phyloP scores from a whole-genome alignment of 2,888 invertebrate genomes.

The Steromphala cineraria region DNA sequence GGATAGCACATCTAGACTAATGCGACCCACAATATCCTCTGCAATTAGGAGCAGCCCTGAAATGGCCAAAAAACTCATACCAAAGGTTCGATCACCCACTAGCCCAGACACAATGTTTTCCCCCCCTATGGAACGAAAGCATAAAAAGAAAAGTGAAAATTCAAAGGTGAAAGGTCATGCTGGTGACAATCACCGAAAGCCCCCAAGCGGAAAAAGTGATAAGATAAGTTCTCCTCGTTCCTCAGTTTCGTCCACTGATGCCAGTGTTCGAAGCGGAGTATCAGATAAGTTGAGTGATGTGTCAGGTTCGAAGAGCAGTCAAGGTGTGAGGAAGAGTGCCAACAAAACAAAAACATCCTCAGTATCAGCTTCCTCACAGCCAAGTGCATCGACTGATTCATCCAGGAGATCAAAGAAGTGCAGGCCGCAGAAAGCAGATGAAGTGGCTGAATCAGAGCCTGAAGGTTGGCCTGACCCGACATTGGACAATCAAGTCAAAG shows the following conservation, averaged over 20 bases:
- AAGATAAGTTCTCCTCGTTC: background rate
- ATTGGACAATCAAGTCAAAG: too few species aligned
- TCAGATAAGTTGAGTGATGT: background rate
- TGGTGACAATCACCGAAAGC: background rate
- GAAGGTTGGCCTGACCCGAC: too few species aligned
- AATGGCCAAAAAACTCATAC: slow-evolving; percentile 18
- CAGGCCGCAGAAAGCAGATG: background rate
- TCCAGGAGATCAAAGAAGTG: background rate
- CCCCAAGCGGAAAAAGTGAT: background rate
- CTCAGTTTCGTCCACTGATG: background rate
- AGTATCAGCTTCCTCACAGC: background rate
- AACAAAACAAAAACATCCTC: background rate
- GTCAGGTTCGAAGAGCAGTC: background rate
- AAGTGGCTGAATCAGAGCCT: too few species aligned
- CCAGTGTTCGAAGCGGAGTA: background rate
- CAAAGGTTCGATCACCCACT: background rate
- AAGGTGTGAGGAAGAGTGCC: background rate
- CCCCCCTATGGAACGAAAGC: background rate
- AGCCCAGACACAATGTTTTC: background rate
- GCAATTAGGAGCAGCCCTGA: slow-evolving; percentile 15
- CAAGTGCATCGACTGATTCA: background rate
- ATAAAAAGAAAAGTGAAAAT: background rate
- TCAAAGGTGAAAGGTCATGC: background rate
- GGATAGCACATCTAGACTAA: background rate
- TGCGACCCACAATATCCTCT: slow-evolving; percentile 11